Evolutionary conservation across 2,797 vertebrate species (phyloP).

Genomic region (Dipus sagitta): DNA sequence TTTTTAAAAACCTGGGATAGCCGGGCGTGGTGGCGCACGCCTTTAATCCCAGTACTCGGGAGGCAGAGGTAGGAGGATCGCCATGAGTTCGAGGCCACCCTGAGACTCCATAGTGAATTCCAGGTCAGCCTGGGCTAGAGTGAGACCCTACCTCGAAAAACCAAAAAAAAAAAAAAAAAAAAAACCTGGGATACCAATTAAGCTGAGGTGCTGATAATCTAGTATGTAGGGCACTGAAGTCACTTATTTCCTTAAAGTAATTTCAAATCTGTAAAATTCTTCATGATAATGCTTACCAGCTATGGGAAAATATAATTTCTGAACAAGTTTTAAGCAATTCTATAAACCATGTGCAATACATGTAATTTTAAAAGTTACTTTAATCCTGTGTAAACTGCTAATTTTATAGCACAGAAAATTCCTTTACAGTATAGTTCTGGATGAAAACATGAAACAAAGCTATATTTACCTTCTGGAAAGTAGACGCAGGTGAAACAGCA

Average conservation of each 20-base stretch:
- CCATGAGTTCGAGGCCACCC: too few species aligned
- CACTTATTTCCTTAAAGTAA: slow-evolving; percentile 45
- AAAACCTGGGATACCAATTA: slow-evolving; percentile 45
- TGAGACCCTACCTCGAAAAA: too few species aligned
- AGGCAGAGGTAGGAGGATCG: too few species aligned
- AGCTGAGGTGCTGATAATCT: slow-evolving; percentile 56
- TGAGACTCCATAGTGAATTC: too few species aligned
- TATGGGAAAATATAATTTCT: not conserved
- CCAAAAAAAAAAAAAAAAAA: too few species aligned
- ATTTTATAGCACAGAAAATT: slow-evolving; percentile 45
- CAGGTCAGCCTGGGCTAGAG: too few species aligned
- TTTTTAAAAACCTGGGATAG: slow-evolving; percentile 48
- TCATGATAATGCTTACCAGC: slow-evolving; percentile 38
- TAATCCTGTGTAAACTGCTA: slow-evolving; percentile 54
- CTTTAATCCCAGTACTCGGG: too few species aligned
- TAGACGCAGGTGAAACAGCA: slow-evolving; percentile 94
- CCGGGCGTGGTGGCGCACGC: too few species aligned
- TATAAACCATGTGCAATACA: slow-evolving; percentile 13
- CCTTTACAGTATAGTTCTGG: slow-evolving; percentile 52
- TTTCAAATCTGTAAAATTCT: slow-evolving; percentile 63
- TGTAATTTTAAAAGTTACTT: slow-evolving; percentile 15
- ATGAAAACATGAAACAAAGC: slow-evolving; percentile 51
- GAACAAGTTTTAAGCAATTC: slow-evolving; percentile 43
- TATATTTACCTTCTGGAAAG: slow-evolving; percentile 93
- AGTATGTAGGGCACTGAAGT: slow-evolving; percentile 12